phyloP scores from a whole-genome alignment of 2,888 invertebrate species.

The Bugulina stolonifera region DNA sequence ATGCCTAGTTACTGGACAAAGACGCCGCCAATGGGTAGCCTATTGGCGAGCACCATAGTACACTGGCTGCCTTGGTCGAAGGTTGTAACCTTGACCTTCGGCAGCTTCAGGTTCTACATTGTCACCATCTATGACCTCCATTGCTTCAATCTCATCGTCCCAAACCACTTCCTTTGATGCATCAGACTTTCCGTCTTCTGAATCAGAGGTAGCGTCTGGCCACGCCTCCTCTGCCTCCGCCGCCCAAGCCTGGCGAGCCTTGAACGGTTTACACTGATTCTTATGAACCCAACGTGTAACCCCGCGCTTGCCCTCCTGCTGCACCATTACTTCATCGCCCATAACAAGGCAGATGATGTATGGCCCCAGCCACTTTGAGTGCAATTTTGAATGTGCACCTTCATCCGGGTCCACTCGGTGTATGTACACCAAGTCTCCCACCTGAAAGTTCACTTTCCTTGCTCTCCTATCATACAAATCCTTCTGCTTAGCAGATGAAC shows the following conservation, averaged over 20 bases:
- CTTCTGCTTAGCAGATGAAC: neutral
- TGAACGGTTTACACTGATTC: neutral
- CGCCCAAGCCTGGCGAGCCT: neutral
- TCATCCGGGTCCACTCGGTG: neutral
- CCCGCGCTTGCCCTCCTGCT: neutral
- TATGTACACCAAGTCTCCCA: neutral
- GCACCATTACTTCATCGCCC: neutral
- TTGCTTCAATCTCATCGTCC: too few species aligned
- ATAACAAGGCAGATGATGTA: neutral
- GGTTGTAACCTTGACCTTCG: too few species aligned
- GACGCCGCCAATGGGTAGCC: too few species aligned
- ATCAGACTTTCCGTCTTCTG: too few species aligned
- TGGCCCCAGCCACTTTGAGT: neutral
- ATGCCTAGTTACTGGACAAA: too few species aligned
- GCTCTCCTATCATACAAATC: neutral
- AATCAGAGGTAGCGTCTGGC: too few species aligned
- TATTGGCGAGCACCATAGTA: too few species aligned
- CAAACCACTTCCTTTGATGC: too few species aligned
- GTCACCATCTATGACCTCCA: too few species aligned
- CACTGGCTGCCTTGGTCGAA: too few species aligned
- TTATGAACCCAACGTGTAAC: neutral
- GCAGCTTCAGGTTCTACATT: too few species aligned
- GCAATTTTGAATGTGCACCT: neutral
- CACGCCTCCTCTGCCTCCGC: neutral
- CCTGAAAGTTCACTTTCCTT: neutral